These are phyloP conservation scores for Sternotherus odoratus DNA, from an alignment of 2,797 vertebrate species.

Conservation along the genomic window DNA sequence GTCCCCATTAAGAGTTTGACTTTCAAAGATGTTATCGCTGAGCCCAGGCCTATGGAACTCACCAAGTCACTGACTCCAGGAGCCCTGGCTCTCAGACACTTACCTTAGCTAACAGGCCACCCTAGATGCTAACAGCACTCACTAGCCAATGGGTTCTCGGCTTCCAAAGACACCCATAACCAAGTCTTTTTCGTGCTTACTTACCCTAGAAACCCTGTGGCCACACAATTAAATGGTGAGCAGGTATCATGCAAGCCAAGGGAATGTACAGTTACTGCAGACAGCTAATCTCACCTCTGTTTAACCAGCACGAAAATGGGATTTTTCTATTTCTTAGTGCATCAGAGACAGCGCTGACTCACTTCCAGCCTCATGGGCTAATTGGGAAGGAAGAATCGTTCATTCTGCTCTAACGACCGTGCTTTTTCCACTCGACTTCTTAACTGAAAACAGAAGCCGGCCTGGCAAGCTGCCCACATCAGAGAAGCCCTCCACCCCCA, in stretches of 20 bases:
- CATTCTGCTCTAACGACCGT: neutral
- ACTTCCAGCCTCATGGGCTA: neutral
- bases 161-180: neutral
- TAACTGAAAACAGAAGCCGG: neutral
- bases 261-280: neutral
- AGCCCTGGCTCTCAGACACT: neutral
- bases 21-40: neutral
- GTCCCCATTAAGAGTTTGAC: accelerated
- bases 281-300: neutral
- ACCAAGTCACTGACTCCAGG: neutral
- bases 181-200: neutral
- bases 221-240: neutral
- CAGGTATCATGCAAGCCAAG: neutral
- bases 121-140: neutral
- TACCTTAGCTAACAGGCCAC: neutral
- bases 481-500: neutral
- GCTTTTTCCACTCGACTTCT: neutral
- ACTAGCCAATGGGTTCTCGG: accelerated
- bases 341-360: accelerated
- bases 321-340: neutral
- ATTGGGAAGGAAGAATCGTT: neutral
- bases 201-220: neutral
- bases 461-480: neutral
- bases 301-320: accelerated
- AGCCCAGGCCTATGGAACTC: neutral